Evolutionary conservation across 2,888 invertebrate species (phyloP).

Genomic region (Brachyptera risi): DNA sequence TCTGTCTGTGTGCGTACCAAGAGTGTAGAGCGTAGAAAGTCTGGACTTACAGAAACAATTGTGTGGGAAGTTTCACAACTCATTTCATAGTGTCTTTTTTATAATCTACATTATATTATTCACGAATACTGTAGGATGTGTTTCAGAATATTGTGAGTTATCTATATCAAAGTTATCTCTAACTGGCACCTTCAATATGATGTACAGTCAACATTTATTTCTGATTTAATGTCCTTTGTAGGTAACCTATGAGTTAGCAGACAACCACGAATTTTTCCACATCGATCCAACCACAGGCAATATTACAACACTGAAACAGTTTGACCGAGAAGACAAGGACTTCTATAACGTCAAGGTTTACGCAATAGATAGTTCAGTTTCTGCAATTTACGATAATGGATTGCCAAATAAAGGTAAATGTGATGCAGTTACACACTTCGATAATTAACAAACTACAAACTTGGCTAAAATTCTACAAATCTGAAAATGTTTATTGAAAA

Average conservation of each 20-base stretch:
- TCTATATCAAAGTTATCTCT: background rate
- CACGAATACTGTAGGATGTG: too few species aligned
- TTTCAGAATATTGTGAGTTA: background rate
- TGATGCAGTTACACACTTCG: too few species aligned
- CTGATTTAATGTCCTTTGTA: constrained; percentile 34
- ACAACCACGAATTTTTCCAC: constrained; percentile 60
- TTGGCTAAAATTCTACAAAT: too few species aligned
- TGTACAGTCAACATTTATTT: background rate
- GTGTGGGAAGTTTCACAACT: too few species aligned
- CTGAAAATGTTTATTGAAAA: too few species aligned
- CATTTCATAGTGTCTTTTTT: too few species aligned
- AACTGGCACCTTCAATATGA: background rate
- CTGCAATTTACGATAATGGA: constrained; percentile 61
- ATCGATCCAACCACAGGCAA: constrained; percentile 85
- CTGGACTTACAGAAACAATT: too few species aligned
- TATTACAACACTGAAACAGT: constrained; percentile 73
- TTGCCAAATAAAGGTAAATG: constrained; percentile 64
- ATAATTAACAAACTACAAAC: too few species aligned
- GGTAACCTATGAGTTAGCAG: constrained; percentile 70
- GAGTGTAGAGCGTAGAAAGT: too few species aligned
- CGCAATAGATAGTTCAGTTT: constrained; percentile 86
- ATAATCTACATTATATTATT: too few species aligned
- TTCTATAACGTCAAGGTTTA: constrained; percentile 87
- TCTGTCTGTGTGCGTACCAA: too few species aligned
- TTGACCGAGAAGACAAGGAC: constrained; percentile 82